A percentile compares a stretch with the other conserved stretches of the same genome.
phyloP scores from a whole-genome alignment of 35 echinoderm and acorn worm genomes.

The Anneissia japonica region DNA sequence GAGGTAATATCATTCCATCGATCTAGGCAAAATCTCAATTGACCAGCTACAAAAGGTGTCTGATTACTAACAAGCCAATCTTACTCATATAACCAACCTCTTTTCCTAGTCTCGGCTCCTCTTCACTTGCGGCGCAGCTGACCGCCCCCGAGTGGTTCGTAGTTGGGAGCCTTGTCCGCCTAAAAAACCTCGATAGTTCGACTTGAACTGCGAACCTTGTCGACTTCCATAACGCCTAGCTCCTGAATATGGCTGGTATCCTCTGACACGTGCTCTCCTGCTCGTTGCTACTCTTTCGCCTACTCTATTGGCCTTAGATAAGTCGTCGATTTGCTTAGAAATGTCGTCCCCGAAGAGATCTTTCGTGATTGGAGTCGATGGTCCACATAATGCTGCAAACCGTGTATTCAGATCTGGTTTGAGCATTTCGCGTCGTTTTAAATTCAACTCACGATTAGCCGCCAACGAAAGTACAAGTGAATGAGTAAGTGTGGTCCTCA shows the following conservation, averaged over 20 bases:
- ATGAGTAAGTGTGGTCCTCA: neutral
- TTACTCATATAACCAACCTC: neutral
- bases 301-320: neutral
- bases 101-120: neutral
- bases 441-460: neutral
- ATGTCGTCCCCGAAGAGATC: conserved; percentile 1
- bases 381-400: neutral
- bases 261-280: too few relatives aligned
- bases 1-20: conserved; percentile 2
- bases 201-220: neutral
- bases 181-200: too few relatives aligned
- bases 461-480: neutral
- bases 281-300: neutral
- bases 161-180: too few relatives aligned
- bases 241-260: neutral
- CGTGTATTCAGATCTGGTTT: neutral
- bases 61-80: neutral
- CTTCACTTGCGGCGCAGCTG: neutral
- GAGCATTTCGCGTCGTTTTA: neutral
- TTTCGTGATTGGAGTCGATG: neutral
- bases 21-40: neutral
- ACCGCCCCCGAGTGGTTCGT: too few relatives aligned
- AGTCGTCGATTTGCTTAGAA: neutral
- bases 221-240: neutral
- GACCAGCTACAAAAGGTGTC: neutral